Base-by-base conservation (phyloP, 1,140 invertebrate genomes). In the Lepidurus couesii region DNA sequence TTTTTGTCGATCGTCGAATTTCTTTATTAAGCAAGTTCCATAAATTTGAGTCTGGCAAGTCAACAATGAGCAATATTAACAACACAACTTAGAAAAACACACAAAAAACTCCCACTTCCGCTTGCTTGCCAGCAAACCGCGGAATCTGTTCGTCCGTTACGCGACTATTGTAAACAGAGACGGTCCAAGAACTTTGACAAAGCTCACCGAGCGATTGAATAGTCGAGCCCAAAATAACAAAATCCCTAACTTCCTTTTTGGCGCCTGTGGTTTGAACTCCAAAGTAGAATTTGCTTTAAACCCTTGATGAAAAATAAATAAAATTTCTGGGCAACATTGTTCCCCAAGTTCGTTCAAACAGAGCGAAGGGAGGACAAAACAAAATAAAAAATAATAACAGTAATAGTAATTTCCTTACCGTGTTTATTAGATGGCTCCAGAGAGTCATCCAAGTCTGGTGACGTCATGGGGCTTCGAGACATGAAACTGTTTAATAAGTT, bases 381-480 rank as follows among this genome's bases (percentile, higher is more conserved):
- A 34, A 34, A 34, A 34, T 34, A 34, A 34, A 34, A 34, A 34
- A 34, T 34, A 34, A 34, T 34, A 34, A 4, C 34, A 34, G 4
- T 34, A 34, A 4, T 34, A 34, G 34, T 34, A 34, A 34, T 34
- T 34, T 34, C 34, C 53, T 65, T 65, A 65, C 53, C 53, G 53
- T 65, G 53, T 65, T 65, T 65, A 21, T 65, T 65, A 16, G 53
- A 65, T 7, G 53, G 16, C 21, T 65, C 53, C 7, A 65, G 13
- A 21, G 53, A 65, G 53, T 65, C 53, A 16, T 65, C 53, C 53
- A 65, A 65, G 13, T 65, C 53, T 21, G 53, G 53, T 65, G 53
- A 65, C 3, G 53, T 65, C 53, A 65, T 65, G 3, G 53, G 53
- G 4, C 53, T 65, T 21, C 53, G 53, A 7, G 53, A 65, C 53